These are phyloP conservation scores for Eucriotettix oculatus DNA, from an alignment of 2,888 invertebrate species.

Conservation along the genomic window DNA sequence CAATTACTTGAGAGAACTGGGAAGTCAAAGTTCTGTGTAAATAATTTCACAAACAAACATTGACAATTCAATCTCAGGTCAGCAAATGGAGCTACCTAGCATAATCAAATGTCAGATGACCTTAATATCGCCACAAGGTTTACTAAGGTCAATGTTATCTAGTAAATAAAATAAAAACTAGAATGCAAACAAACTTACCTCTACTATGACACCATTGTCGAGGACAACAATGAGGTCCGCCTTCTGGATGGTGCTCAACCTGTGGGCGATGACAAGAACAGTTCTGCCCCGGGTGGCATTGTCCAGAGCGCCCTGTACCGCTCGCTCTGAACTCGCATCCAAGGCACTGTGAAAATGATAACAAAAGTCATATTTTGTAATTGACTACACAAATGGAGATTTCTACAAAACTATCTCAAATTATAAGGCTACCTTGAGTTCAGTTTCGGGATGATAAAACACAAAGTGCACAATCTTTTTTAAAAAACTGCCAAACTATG, in stretches of 20 bases:
- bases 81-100: background rate
- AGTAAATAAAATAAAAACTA: background rate
- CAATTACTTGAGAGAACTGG: too few species aligned
- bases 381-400: background rate
- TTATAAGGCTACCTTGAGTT: too few species aligned
- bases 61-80: background rate
- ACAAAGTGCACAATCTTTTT: too few species aligned
- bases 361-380: background rate
- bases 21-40: background rate
- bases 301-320: constrained; percentile 80
- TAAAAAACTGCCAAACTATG: too few species aligned
- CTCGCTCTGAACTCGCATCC: constrained; percentile 81
- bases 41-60: background rate
- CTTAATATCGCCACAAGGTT: background rate
- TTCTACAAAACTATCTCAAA: background rate
- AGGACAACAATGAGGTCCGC: constrained; percentile 87
- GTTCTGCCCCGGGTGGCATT: constrained; percentile 69
- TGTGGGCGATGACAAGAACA: constrained; percentile 87
- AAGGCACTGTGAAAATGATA: constrained; percentile 48
- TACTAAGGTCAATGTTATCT: background rate
- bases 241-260: constrained; percentile 78
- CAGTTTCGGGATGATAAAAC: too few species aligned
- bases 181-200: constrained; percentile 34
- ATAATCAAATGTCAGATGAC: background rate
- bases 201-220: constrained; percentile 64